phyloP scores from a whole-genome alignment of 2,888 invertebrate species.

The Drosophila mercatorum region DNA sequence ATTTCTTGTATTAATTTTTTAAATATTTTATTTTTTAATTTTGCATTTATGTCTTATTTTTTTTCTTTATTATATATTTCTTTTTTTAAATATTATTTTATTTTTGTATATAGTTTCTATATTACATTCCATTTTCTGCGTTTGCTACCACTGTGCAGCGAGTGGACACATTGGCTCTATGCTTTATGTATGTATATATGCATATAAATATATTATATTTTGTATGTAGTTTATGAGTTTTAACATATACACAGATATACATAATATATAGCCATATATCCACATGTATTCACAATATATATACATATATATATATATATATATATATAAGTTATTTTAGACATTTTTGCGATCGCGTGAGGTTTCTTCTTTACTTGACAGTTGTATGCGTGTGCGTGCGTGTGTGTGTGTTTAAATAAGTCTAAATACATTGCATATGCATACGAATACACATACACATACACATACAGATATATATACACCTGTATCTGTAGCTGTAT shows the following conservation, averaged over 20 bases:
- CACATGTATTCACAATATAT: conserved; percentile 20
- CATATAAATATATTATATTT: neutral
- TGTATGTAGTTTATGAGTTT: conserved; percentile 17
- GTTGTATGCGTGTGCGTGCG: conserved; percentile 25
- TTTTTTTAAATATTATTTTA: neutral
- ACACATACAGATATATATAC: neutral
- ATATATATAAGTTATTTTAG: conserved; percentile 18
- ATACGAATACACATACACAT: neutral
- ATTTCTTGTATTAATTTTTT: too few relatives aligned
- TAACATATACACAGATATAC: conserved; percentile 23
- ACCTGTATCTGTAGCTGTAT: conserved; percentile 8
- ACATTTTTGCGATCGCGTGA: conserved; percentile 66
- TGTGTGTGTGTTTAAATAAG: conserved; percentile 42
- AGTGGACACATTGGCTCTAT: neutral
- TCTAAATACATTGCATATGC: conserved; percentile 1
- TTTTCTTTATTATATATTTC: neutral
- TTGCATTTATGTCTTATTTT: neutral
- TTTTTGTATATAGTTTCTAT: neutral
- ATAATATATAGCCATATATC: conserved; percentile 16
- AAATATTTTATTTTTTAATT: neutral
- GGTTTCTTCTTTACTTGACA: conserved; percentile 37
- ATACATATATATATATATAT: conserved; percentile 12
- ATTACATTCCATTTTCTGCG: neutral
- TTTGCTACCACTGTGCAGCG: neutral
- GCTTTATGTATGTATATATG: neutral